These are phyloP conservation scores for Homarus americanus DNA, from an alignment of 1,140 invertebrate genomes.

Conservation along the genomic window DNA sequence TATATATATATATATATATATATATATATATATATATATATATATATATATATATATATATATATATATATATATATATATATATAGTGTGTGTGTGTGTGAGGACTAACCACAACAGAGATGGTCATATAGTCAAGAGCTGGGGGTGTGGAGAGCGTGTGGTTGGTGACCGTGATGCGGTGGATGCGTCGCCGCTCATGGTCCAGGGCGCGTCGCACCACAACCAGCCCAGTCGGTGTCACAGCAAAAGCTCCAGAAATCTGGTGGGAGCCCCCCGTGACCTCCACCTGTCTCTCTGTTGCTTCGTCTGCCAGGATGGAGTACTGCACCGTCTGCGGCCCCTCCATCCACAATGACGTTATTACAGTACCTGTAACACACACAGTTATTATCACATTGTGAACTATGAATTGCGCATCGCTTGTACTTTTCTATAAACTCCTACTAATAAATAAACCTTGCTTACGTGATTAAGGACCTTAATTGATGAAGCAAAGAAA, in stretches of 20 bases:
- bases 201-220: conserved; percentile 85
- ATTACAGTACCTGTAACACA: conserved; percentile 70
- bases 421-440: too few relatives aligned
- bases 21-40: too few relatives aligned
- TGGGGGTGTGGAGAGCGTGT: conserved; percentile 59
- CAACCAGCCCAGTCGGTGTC: conserved; percentile 51
- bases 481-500: too few relatives aligned
- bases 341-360: conserved; percentile 67
- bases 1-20: too few relatives aligned
- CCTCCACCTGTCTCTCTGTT: not conserved
- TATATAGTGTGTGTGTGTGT: not conserved
- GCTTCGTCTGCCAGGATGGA: conserved; percentile 79
- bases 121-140: conserved; percentile 73
- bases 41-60: too few relatives aligned
- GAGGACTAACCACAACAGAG: conserved; percentile 65
- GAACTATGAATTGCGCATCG: too few relatives aligned
- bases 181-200: conserved; percentile 86
- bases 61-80: too few relatives aligned
- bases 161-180: conserved; percentile 84
- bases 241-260: conserved; percentile 54
- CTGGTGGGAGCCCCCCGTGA: not conserved
- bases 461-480: too few relatives aligned
- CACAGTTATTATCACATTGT: too few relatives aligned
- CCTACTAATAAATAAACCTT: too few relatives aligned
- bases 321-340: conserved; percentile 67